Conservation (phyloP, 2,888 invertebrate species). For the Acrobasis repandana region DNA sequence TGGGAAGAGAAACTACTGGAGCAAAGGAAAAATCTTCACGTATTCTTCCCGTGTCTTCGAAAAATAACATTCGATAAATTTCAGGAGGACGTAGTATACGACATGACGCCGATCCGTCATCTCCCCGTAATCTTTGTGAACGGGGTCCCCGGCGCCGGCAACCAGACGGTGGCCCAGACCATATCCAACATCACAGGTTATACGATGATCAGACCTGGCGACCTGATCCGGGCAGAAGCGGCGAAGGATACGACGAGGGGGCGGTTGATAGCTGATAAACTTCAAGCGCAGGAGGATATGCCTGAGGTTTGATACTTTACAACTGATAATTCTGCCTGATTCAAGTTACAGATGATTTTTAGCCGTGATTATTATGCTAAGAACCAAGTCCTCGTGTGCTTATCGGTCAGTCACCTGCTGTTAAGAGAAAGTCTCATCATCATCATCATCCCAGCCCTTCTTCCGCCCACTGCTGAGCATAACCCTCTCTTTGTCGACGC, state of each 20-base stretch:
- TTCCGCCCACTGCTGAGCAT: no score
- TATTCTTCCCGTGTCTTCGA: no score
- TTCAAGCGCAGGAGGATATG: constrained; percentile 67
- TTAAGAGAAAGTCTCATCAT: no score
- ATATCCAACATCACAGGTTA: constrained; percentile 75
- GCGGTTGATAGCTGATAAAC: constrained; percentile 69
- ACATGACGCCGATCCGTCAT: constrained; percentile 73
- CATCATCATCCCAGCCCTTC: no score
- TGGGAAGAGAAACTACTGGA: no score
- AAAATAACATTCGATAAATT: neutral
- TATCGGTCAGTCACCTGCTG: no score
- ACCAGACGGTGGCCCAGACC: constrained; percentile 74
- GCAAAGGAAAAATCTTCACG: no score
- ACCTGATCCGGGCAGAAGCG: constrained; percentile 73
- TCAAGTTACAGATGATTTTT: no score
- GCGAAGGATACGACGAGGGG: constrained; percentile 76
- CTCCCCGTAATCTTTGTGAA: constrained; percentile 77
- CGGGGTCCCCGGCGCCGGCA: constrained; percentile 77
- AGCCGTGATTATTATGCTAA: no score
- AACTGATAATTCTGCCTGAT: neutral
- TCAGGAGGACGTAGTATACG: constrained; percentile 57
- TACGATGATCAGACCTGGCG: constrained; percentile 73
- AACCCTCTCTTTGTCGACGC: no score
- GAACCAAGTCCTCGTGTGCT: no score
- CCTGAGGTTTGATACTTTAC: constrained; percentile 59